Conservation (phyloP, 2,113 vertebrate genomes). For the Syngnathoides biaculeatus region DNA sequence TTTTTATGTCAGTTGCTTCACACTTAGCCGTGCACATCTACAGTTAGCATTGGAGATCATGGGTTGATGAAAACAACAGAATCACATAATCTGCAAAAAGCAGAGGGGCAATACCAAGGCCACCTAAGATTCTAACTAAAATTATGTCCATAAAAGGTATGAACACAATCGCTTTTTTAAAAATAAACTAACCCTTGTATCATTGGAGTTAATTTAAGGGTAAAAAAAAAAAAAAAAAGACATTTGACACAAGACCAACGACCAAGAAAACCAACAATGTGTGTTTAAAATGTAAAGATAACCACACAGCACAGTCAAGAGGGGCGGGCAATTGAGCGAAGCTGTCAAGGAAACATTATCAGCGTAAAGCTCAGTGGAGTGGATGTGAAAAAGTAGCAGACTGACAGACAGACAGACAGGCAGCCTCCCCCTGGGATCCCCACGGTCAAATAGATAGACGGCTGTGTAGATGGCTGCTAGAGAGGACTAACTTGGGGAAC, state of each 20-base stretch:
- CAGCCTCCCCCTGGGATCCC: conserved; percentile 54
- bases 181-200: too few relatives aligned
- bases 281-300: not conserved
- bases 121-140: too few relatives aligned
- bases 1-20: too few relatives aligned
- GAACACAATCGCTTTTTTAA: too few relatives aligned
- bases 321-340: not conserved
- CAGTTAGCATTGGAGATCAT: too few relatives aligned
- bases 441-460: conserved; percentile 31
- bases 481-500: conserved; percentile 42
- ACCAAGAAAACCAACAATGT: not conserved
- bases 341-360: not conserved
- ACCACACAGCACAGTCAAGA: not conserved
- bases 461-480: conserved; percentile 55
- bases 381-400: not conserved
- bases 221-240: not conserved
- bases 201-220: too few relatives aligned
- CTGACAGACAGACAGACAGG: not conserved
- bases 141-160: too few relatives aligned
- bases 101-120: too few relatives aligned
- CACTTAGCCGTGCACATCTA: too few relatives aligned
- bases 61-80: too few relatives aligned
- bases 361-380: not conserved
- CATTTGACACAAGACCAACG: not conserved
- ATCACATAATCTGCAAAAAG: too few relatives aligned